Evolutionary conservation across 2,888 invertebrate genomes (phyloP), one percentile per base, ranked within the genome.

Genomic region (Steinernema hermaphroditum): DNA sequence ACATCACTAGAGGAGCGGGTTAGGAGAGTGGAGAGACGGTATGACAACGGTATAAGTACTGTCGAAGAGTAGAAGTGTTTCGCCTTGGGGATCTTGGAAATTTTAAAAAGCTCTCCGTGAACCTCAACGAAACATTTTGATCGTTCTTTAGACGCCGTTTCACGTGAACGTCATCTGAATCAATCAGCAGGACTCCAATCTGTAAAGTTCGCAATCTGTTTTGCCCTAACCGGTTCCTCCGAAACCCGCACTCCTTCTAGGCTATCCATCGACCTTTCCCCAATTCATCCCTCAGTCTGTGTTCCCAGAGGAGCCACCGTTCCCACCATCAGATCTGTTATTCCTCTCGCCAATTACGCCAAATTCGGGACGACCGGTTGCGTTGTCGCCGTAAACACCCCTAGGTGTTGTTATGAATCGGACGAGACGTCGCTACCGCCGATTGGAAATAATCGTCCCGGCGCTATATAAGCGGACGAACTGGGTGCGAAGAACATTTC

Each of bases 381-480:
- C 4, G n/a, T 46, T n/a, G 46, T 16, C 46, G 46, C 46, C 46
- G 19, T n/a, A 46, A 46, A 46, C 46, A 46, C 9, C n/a, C 46
- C 46, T 16, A 46, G 46, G 46, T 46, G 46, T 22, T 54, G 54
- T 54, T 54, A 54, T 54, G 54, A 54, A 24, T 54, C 24, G 4
- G 27, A 22, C 54, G 24, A 12, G 27, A 22, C 54, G 24, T 8
- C 54, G 24, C 49, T 19, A n/a, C 12, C 19, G 41, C 54, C 24
- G 54, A 54, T 54, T 9, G 54, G 54, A 54, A 54, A 54, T 54
- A 54, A 54, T 54, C 54, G 54, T 22, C 22, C 27, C n/a, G 54
- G 8, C 24, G 27, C 27, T 54, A 54, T 54, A 54, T 24, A 54
- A 54, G 54, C 54, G 19, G 54, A 54, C 24, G 46, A 46, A 8